These are phyloP conservation scores for Neodon shergylaensis DNA, from an alignment of 2,113 vertebrate species.

Conservation along the genomic window DNA sequence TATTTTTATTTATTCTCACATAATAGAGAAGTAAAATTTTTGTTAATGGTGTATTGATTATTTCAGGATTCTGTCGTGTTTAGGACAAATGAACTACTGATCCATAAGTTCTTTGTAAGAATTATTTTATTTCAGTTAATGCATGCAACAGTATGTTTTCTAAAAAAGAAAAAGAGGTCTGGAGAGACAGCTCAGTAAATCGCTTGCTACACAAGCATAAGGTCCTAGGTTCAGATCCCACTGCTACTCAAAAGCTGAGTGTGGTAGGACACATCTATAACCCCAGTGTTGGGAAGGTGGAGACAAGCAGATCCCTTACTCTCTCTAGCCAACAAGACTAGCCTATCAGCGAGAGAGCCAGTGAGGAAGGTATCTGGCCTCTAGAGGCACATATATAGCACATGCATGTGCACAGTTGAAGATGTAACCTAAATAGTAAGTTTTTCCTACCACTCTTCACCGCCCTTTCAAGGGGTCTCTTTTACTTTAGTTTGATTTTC, in stretches of 20 bases:
- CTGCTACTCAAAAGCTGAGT: background rate
- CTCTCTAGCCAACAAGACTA: background rate
- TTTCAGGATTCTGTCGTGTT: background rate
- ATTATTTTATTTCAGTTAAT: slow-evolving; percentile 40
- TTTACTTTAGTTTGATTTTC: background rate
- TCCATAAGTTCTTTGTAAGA: background rate
- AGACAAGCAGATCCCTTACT: background rate
- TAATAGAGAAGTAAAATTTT: background rate
- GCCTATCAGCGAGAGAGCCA: background rate
- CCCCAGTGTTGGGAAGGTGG: background rate
- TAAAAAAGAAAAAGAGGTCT: background rate
- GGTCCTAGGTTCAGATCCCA: background rate
- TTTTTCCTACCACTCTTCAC: background rate
- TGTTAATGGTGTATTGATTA: background rate
- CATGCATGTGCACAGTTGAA: background rate
- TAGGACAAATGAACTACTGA: background rate
- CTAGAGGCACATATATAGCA: background rate
- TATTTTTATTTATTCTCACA: too few species aligned
- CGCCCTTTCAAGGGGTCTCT: background rate
- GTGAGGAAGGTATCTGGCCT: too few species aligned
- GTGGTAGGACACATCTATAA: background rate
- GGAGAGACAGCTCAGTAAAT: background rate
- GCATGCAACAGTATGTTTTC: background rate
- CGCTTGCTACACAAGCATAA: too few species aligned
- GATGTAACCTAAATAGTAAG: background rate